Percentiles rank a stretch among this genome's conserved stretches.
Evolutionary conservation across 2,888 invertebrate genomes (phyloP).

Genomic region (Sabellastarte sp.): DNA sequence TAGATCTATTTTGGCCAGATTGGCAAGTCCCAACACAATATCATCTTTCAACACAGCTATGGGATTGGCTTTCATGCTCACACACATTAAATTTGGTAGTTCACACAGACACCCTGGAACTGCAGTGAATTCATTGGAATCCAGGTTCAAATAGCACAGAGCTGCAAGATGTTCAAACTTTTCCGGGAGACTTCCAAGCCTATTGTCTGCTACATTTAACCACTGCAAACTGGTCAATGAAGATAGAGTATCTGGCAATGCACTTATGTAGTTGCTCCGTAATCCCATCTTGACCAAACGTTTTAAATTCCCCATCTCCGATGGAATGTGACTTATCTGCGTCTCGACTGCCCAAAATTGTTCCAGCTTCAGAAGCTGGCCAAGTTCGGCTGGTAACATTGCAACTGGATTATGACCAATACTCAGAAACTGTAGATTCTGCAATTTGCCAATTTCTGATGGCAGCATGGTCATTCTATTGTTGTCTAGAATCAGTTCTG

Average conservation of each 20-base stretch:
- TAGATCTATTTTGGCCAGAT: constrained; percentile 50
- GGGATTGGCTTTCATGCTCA: constrained; percentile 41
- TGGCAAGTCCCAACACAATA: constrained; percentile 42
- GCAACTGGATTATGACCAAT: constrained; percentile 43
- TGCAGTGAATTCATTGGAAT: constrained; percentile 39
- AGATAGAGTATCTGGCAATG: constrained; percentile 41
- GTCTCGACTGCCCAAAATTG: constrained; percentile 50
- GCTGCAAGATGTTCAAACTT: constrained; percentile 33
- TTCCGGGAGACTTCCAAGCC: constrained; percentile 38
- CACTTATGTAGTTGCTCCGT: constrained; percentile 38
- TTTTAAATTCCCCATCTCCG: constrained; percentile 40
- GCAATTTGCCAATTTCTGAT: constrained; percentile 37
- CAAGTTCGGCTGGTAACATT: constrained; percentile 43
- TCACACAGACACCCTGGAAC: constrained; percentile 43
- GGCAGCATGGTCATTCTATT: constrained; percentile 55
- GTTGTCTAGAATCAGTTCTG: constrained; percentile 50
- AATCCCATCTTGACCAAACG: constrained; percentile 43
- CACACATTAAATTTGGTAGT: constrained; percentile 33
- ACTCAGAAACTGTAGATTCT: constrained; percentile 35
- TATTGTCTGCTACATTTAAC: constrained; percentile 51
- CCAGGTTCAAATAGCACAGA: constrained; percentile 46
- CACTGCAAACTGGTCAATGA: constrained; percentile 41
- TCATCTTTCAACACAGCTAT: constrained; percentile 43
- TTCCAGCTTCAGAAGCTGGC: constrained; percentile 37
- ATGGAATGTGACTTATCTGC: constrained; percentile 42